Conservation (phyloP, 2,113 vertebrate species). For the Neodon shergylaensis region DNA sequence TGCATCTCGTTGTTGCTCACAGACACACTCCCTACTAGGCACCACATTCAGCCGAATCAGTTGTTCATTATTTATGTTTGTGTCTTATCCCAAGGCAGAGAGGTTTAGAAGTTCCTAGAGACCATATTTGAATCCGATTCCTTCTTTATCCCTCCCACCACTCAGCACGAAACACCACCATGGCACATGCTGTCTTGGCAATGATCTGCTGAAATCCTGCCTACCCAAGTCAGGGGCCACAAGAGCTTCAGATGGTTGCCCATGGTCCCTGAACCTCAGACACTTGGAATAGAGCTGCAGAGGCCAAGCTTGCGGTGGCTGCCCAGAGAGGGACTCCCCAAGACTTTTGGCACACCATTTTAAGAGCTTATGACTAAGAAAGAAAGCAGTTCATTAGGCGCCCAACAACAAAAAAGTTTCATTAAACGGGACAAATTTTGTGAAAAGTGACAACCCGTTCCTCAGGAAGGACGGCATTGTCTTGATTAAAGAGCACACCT, state of each 20-base stretch:
- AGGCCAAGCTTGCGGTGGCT: not conserved
- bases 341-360: not conserved
- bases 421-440: slow-evolving; percentile 80
- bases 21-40: not conserved
- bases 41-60: not conserved
- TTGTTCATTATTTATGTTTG: not conserved
- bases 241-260: not conserved
- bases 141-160: not conserved
- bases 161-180: not conserved
- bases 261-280: not conserved
- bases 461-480: slow-evolving; percentile 69
- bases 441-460: slow-evolving; percentile 78
- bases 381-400: slow-evolving; percentile 25
- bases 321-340: not conserved
- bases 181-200: not conserved
- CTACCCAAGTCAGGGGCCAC: not conserved
- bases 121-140: slow-evolving; percentile 21
- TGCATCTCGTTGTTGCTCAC: not conserved
- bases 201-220: not conserved
- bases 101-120: not conserved
- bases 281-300: not conserved
- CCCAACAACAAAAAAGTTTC: not conserved
- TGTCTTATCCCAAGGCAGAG: not conserved
- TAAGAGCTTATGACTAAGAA: not conserved
- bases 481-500: slow-evolving; percentile 77